Evolutionary conservation across 2,888 invertebrate species (phyloP), one percentile per base, ranked within the genome.

Genomic region (Brachyptera risi): DNA sequence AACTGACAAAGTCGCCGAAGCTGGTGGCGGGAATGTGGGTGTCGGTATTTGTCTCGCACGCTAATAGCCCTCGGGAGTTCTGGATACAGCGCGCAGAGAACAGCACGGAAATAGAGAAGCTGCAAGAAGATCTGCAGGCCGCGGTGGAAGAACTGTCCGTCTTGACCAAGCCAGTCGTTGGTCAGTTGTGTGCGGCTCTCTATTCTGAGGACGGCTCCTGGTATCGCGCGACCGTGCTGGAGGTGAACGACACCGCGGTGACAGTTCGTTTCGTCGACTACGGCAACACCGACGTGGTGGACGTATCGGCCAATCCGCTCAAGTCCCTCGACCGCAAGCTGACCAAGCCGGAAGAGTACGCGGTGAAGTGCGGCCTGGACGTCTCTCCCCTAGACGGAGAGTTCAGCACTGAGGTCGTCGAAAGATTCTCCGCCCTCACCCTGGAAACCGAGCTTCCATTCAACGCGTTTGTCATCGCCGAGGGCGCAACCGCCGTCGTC

Each of bases 171-270:
- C 79, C 82, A 1, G 82, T 83, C 49, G 77, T 83, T 60, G 85
- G 86, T 5, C 80, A 83, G 0, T 70, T 84, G 0, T 90, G 90
- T 68, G 79, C 86, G 51, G 94, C 95, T 0, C 85, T 88, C 69
- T 96, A 92, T 73, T 83, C 86, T 0, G 86, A 84, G 1, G 93
- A 96, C 71, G 86, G 88, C 40, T 82, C 83, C 65, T 98, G 97
- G 96, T 97, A 97, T 74, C 82, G 97, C 61, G 96, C 95, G 0
- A 86, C 86, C 71, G 87, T 97, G 7, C 82, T 95, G 40, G 92
- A 92, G 71, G 82, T 87, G 0, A 86, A 87, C 65, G 79, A 23
- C 17, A 21, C 49, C 13, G 37, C 40, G 19, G 23, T 85, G 9
- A 88, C 88, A 0, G 83, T 90, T 1, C 81, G 88, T 31, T 90